Percentiles rank a stretch among this genome's conserved stretches.
phyloP scores from a whole-genome alignment of 1,140 invertebrate species.

The Ectropis grisescens region DNA sequence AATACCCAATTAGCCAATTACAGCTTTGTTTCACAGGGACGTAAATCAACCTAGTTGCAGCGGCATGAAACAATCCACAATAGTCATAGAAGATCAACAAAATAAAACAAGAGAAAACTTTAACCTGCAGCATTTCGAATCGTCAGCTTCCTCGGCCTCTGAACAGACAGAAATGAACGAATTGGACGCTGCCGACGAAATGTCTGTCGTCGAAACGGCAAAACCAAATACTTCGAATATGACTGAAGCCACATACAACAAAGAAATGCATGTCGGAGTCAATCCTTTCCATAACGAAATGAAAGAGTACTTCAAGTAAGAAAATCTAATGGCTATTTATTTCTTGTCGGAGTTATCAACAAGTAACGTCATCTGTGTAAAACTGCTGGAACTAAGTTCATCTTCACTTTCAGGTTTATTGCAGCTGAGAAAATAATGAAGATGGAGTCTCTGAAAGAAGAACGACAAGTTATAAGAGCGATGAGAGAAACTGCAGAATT shows the following conservation, averaged over 20 bases:
- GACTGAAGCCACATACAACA: constrained; percentile 23
- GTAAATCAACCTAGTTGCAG: constrained; percentile 22
- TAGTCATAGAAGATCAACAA: constrained; percentile 11
- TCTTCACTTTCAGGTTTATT: constrained; percentile 21
- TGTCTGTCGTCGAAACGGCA: constrained; percentile 6
- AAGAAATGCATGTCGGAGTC: constrained; percentile 16
- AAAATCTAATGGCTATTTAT: too few species aligned
- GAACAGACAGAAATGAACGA: constrained; percentile 23
- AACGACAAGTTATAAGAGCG: constrained; percentile 44
- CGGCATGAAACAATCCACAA: constrained; percentile 5
- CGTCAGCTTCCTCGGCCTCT: constrained; percentile 25
- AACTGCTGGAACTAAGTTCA: neutral
- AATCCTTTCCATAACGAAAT: constrained; percentile 27
- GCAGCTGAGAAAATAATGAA: constrained; percentile 42
- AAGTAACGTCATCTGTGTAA: too few species aligned
- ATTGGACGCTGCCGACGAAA: constrained; percentile 14
- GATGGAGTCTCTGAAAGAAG: constrained; percentile 54
- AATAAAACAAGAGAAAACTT: constrained; percentile 7
- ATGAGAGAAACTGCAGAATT: constrained; percentile 63
- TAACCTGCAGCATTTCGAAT: constrained; percentile 8
- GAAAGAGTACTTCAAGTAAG: constrained; percentile 37
- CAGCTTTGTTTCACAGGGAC: constrained; percentile 20
- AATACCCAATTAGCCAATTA: too few species aligned
- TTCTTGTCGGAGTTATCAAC: too few species aligned
- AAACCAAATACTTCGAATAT: constrained; percentile 23